Conservation (phyloP, 2,888 invertebrate species). For the Osedax frankpressi region DNA sequence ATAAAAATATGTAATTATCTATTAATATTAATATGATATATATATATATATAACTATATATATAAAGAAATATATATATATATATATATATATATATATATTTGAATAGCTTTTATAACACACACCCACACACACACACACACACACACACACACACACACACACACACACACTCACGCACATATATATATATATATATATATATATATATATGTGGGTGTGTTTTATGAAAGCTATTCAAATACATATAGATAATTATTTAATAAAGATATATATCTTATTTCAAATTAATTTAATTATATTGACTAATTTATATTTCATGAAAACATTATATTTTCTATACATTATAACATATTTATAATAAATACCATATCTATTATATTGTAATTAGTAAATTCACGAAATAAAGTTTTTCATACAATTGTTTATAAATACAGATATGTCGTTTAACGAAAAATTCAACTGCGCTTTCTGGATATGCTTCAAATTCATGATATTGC, state of each 20-base stretch:
- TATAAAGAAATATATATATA: no score
- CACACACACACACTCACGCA: not conserved
- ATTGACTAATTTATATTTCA: not conserved
- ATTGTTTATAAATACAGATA: not conserved
- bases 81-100: no score
- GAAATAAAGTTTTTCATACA: no score
- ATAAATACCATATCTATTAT: not conserved
- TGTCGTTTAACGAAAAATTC: not conserved
- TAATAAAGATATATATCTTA: not conserved
- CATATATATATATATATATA: not conserved
- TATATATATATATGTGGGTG: not conserved
- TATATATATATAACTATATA: no score
- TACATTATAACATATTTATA: not conserved
- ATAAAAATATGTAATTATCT: no score
- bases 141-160: not conserved
- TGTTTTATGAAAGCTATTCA: no score
- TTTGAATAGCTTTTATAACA: no score
- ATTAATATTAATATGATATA: no score
- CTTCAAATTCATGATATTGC: conserved; percentile 4
- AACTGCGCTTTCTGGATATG: not conserved
- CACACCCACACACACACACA: not conserved
- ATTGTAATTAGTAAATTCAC: not conserved
- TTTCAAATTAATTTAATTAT: not conserved
- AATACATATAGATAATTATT: not conserved
- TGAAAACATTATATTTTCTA: not conserved